Base-by-base conservation (phyloP, 2,888 invertebrate genomes). In the Scelioninae gen. 2 region DNA sequence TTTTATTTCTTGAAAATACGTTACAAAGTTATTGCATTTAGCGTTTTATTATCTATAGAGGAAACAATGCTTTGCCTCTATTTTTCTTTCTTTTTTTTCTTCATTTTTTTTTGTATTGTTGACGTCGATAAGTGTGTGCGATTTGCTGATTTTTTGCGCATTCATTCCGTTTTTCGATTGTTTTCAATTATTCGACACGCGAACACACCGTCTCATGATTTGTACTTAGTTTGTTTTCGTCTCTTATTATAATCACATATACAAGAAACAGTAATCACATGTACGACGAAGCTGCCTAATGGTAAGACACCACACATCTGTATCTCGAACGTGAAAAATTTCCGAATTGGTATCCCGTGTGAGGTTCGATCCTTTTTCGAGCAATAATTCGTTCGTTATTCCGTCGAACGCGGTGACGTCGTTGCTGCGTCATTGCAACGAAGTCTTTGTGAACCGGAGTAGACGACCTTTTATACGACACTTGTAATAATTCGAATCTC, bases 391-490 rank as follows among this genome's bases (percentile, higher is more conserved):
- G 39, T 45, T 74, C 60, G 41, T 55, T 57, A 58, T 10, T 10
- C 55, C 55, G 50, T 60, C 22, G 33, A 50, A 25, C 15, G 48
- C 41, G 61, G 37, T 3, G 39, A 67, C 33, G 2, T 70, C 31
- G 70, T 45, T 65, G 60, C 28, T 22, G 31, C 45, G 55, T 45
- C 11, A 48, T 18, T 22, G 64, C 50, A 73, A 63, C 67, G 18
- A 60, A 43, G 52, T 73, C 16, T n/a, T 33, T 46, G 52, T 43
- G 10, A 45, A 7, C 19, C 52, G 31, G 35, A 28, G 53, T 67
- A 67, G 53, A 68, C 74, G 74, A 71, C 68, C 67, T 74, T 74
- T 74, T 75, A 63, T 75, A 75, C 64, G 52, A 75, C 58, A 64
- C 65, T 69, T 69, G 60, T 67, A 67, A 71, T 74, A 64, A 69